These are phyloP conservation scores for Cosmopolites sordidus DNA, from an alignment of 2,888 invertebrate species.

Conservation along the genomic window DNA sequence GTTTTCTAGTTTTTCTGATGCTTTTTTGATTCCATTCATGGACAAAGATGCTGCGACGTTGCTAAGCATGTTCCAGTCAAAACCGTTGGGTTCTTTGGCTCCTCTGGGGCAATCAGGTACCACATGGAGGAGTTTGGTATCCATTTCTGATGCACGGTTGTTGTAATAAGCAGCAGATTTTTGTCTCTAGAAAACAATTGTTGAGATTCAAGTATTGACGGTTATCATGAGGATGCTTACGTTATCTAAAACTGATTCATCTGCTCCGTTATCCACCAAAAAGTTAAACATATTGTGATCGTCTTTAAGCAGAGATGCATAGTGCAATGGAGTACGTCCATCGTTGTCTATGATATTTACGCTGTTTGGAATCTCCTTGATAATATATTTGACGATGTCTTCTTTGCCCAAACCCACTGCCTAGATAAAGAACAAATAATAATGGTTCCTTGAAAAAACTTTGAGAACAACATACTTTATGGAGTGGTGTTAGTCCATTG, in stretches of 20 bases:
- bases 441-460: background rate
- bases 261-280: slow-evolving; percentile 76
- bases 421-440: slow-evolving; percentile 47
- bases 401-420: slow-evolving; percentile 78
- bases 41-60: slow-evolving; percentile 39
- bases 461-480: slow-evolving; percentile 67
- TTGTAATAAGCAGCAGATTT: slow-evolving; percentile 77
- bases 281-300: slow-evolving; percentile 73
- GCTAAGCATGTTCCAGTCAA: slow-evolving; percentile 69
- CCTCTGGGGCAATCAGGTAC: slow-evolving; percentile 80
- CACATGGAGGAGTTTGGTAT: slow-evolving; percentile 63
- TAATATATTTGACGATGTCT: slow-evolving; percentile 69
- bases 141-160: slow-evolving; percentile 71
- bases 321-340: slow-evolving; percentile 84
- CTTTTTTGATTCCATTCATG: slow-evolving; percentile 35
- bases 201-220: background rate
- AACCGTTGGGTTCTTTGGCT: slow-evolving; percentile 63
- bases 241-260: slow-evolving; percentile 77
- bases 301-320: slow-evolving; percentile 77
- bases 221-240: slow-evolving; percentile 52
- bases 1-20: slow-evolving; percentile 24
- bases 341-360: slow-evolving; percentile 71
- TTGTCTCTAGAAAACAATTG: slow-evolving; percentile 61
- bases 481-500: slow-evolving; percentile 80
- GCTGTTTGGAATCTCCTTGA: slow-evolving; percentile 65